These are phyloP conservation scores for Leptatherina wallacei DNA, from an alignment of 2,797 vertebrate genomes.

Conservation along the genomic window DNA sequence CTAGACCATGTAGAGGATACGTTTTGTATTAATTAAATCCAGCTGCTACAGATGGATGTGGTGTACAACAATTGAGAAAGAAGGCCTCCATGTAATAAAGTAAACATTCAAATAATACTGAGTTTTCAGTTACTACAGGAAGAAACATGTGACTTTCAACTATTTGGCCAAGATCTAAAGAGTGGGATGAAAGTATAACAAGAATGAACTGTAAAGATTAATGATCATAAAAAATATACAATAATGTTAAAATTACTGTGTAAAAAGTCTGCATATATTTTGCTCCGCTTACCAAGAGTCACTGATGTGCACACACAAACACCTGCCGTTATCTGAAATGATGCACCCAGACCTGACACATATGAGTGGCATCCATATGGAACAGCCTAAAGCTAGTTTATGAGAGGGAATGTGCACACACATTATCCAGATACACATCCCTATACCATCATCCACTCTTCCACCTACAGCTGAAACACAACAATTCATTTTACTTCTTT, in stretches of 20 bases:
- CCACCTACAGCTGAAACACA: constrained; percentile 21
- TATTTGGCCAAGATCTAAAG: background rate
- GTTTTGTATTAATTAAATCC: background rate
- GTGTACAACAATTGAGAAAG: background rate
- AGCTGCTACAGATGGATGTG: background rate
- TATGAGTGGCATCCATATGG: constrained; percentile 70
- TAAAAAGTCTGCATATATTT: constrained; percentile 19
- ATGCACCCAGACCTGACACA: constrained; percentile 49
- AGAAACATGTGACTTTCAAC: background rate
- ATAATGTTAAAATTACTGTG: background rate
- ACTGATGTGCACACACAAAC: constrained; percentile 61
- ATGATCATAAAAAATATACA: background rate
- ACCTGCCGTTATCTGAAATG: constrained; percentile 64
- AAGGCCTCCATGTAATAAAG: constrained; percentile 11
- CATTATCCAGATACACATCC: background rate
- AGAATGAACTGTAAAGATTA: background rate
- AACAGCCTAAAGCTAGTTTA: constrained; percentile 58
- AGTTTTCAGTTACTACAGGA: background rate
- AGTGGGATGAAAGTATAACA: background rate
- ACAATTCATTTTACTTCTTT: constrained; percentile 31
- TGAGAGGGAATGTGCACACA: constrained; percentile 36
- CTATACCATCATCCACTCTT: constrained; percentile 1
- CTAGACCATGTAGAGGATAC: background rate
- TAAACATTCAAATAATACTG: constrained; percentile 14
- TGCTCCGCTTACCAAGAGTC: constrained; percentile 20